These are phyloP conservation scores for Rhinolophus sinicus DNA, from an alignment of 2,113 vertebrate genomes.

Conservation along the genomic window DNA sequence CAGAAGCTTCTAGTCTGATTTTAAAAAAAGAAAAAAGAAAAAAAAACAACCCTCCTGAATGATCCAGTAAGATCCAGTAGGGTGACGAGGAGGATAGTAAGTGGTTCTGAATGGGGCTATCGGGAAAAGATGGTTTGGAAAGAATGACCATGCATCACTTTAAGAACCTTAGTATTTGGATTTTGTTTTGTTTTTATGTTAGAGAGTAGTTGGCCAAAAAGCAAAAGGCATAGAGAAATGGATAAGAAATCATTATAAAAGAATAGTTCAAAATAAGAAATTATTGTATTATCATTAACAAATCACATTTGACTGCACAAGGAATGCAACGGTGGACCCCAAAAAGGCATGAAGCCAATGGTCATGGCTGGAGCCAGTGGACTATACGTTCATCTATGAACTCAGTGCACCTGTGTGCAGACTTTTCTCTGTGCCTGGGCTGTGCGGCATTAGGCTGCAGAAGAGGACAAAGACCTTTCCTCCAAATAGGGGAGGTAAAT, in stretches of 20 bases:
- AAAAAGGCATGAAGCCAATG: not conserved
- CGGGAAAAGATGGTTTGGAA: not conserved
- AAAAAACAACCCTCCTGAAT: not conserved
- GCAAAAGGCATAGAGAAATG: slow-evolving; percentile 14
- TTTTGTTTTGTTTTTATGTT: not conserved
- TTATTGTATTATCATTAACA: not conserved
- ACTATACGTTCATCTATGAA: not conserved
- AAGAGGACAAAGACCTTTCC: not conserved
- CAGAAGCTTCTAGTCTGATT: not conserved
- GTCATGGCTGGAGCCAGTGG: not conserved
- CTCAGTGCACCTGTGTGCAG: not conserved
- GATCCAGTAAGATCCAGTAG: not conserved
- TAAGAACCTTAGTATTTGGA: not conserved
- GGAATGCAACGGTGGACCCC: not conserved
- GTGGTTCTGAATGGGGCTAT: not conserved
- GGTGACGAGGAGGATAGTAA: not conserved
- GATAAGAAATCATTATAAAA: slow-evolving; percentile 20
- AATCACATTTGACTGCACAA: not conserved
- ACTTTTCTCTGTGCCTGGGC: not conserved
- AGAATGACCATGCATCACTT: not conserved
- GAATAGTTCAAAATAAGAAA: not conserved
- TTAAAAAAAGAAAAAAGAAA: not conserved
- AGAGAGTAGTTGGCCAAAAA: slow-evolving; percentile 3
- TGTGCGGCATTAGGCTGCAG: not conserved
- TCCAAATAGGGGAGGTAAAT: not conserved